phyloP scores from a whole-genome alignment of 2,888 invertebrate species.

The Belgica antarctica region DNA sequence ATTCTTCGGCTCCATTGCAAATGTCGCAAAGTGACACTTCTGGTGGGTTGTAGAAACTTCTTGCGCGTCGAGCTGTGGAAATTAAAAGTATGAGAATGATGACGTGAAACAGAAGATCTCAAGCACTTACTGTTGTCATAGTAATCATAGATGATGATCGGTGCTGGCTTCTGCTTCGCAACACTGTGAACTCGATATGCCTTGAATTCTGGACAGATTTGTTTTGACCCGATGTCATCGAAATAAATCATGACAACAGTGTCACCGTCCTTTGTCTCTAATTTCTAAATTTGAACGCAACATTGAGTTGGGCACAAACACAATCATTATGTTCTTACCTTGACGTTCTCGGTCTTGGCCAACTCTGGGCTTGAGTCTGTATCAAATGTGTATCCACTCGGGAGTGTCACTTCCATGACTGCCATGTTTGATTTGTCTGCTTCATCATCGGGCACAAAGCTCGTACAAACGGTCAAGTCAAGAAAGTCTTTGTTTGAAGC shows the following conservation, averaged over 20 bases:
- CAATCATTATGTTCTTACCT: conserved; percentile 47
- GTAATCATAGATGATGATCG: conserved; percentile 78
- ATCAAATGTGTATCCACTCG: conserved; percentile 84
- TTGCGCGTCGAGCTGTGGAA: conserved; percentile 70
- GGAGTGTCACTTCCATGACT: conserved; percentile 83
- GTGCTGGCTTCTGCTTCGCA: conserved; percentile 75
- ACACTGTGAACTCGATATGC: conserved; percentile 77
- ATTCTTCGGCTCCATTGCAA: conserved; percentile 62
- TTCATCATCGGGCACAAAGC: conserved; percentile 52
- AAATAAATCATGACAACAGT: conserved; percentile 63
- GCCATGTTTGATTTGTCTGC: conserved; percentile 72
- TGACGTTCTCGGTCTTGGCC: conserved; percentile 50
- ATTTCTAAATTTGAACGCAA: conserved; percentile 62
- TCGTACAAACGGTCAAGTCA: conserved; percentile 44
- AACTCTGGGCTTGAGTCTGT: conserved; percentile 62
- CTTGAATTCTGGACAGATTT: conserved; percentile 77
- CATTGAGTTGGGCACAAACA: neutral
- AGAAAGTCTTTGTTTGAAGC: conserved; percentile 26
- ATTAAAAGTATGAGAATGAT: too few species aligned
- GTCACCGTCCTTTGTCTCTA: conserved; percentile 63
- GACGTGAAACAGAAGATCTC: neutral
- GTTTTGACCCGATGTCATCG: conserved; percentile 60
- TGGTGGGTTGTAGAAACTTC: conserved; percentile 75
- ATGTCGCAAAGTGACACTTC: conserved; percentile 75
- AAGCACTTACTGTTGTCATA: conserved; percentile 77